These are phyloP conservation scores for Clunio marinus DNA, from an alignment of 2,888 invertebrate genomes.

Conservation along the genomic window DNA sequence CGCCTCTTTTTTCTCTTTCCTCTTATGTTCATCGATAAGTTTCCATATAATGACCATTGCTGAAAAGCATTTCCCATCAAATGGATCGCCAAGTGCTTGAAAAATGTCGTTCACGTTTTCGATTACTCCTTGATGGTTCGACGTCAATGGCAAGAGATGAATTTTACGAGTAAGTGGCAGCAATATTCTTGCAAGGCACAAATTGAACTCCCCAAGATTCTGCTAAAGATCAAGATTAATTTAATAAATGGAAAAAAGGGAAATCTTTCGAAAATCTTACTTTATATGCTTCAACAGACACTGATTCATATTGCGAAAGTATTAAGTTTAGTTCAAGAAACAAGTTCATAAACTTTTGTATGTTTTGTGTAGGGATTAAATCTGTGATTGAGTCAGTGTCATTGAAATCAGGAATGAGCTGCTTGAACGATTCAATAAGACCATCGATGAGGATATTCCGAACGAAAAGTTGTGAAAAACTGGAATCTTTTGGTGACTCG, in stretches of 20 bases:
- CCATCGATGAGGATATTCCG: slow-evolving; percentile 46
- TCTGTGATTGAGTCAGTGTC: slow-evolving; percentile 40
- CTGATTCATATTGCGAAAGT: slow-evolving; percentile 47
- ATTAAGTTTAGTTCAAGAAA: slow-evolving; percentile 51
- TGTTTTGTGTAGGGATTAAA: slow-evolving; percentile 44
- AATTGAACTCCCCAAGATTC: slow-evolving; percentile 44
- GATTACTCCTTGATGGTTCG: slow-evolving; percentile 47
- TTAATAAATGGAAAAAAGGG: no score
- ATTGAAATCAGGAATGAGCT: slow-evolving; percentile 43
- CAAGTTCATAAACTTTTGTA: slow-evolving; percentile 48
- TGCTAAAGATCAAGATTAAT: no score
- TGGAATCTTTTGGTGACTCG: slow-evolving; percentile 42
- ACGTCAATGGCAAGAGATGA: slow-evolving; percentile 46
- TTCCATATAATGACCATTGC: slow-evolving; percentile 47
- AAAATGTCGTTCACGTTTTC: slow-evolving; percentile 46
- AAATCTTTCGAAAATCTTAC: no score
- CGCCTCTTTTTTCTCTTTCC: neutral
- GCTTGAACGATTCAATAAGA: slow-evolving; percentile 48
- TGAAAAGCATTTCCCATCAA: slow-evolving; percentile 46
- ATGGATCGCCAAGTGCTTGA: slow-evolving; percentile 48
- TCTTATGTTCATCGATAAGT: slow-evolving; percentile 42
- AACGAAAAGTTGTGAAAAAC: slow-evolving; percentile 47
- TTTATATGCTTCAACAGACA: slow-evolving; percentile 45
- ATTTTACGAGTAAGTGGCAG: slow-evolving; percentile 46
- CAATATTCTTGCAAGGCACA: slow-evolving; percentile 47